phyloP scores from a whole-genome alignment of 2,888 invertebrate genomes.

The Tinea semifulvella region DNA sequence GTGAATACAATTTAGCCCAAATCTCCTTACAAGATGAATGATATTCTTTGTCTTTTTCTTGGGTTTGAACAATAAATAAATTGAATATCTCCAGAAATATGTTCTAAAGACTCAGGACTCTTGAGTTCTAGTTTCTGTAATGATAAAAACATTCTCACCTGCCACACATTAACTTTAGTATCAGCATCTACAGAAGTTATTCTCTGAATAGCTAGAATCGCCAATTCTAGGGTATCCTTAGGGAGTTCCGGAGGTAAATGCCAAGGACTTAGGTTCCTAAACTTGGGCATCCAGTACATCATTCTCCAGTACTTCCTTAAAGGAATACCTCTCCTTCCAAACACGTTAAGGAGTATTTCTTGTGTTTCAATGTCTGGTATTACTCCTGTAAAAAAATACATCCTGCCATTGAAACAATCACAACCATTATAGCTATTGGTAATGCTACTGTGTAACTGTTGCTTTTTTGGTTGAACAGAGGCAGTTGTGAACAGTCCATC shows the following conservation, averaged over 20 bases:
- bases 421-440: no score
- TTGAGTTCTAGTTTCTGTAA: no score
- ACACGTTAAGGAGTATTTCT: slow-evolving; percentile 81
- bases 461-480: no score
- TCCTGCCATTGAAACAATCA: no score
- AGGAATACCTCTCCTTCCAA: slow-evolving; percentile 80
- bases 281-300: slow-evolving; percentile 95
- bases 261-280: slow-evolving; percentile 90
- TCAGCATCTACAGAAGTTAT: slow-evolving; percentile 85
- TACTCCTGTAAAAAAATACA: slow-evolving; percentile 65
- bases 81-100: no score
- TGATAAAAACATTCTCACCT: slow-evolving; percentile 48
- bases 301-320: slow-evolving; percentile 80
- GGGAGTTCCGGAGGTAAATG: slow-evolving; percentile 81
- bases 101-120: no score
- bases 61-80: no score
- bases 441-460: no score
- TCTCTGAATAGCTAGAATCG: slow-evolving; percentile 81
- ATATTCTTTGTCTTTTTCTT: no score
- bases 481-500: no score
- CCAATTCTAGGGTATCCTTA: slow-evolving; percentile 77
- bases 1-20: no score
- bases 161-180: slow-evolving; percentile 70
- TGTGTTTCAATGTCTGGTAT: slow-evolving; percentile 93
- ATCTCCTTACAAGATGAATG: no score